A percentile compares a stretch with the other conserved stretches of the same genome.
Conservation (phyloP, 2,888 invertebrate species). For the Tetragonula carbonaria region DNA sequence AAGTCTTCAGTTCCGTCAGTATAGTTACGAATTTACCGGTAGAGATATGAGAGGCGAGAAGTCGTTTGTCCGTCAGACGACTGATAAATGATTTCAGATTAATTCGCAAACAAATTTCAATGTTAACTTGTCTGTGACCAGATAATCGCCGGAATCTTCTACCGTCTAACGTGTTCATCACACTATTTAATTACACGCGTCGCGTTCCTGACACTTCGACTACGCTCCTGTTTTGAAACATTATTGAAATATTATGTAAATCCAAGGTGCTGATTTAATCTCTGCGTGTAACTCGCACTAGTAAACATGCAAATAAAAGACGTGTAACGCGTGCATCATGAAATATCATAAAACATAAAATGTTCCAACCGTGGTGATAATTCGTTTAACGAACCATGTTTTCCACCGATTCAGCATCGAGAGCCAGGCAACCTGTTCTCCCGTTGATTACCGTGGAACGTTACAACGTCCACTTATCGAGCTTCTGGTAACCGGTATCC, state of each 20-base stretch:
- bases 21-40: too few relatives aligned
- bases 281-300: not conserved
- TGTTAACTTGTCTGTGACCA: not conserved
- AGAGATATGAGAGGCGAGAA: too few relatives aligned
- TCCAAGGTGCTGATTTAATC: not conserved
- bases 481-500: not conserved
- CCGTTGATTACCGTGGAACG: slow-evolving; percentile 15
- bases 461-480: not conserved
- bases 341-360: slow-evolving; percentile 15
- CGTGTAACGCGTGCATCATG: slow-evolving; percentile 11
- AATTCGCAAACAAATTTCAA: too few relatives aligned
- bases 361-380: not conserved
- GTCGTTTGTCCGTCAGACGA: too few relatives aligned
- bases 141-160: not conserved
- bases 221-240: not conserved
- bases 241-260: slow-evolving; percentile 5
- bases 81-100: too few relatives aligned
- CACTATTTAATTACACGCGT: not conserved
- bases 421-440: slow-evolving; percentile 10
- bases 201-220: not conserved
- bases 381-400: slow-evolving; percentile 24
- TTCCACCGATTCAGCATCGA: not conserved
- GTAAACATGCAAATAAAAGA: slow-evolving; percentile 23
- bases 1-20: too few relatives aligned
- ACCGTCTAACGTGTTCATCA: not conserved